A percentile compares a stretch with the other conserved stretches of the same genome.
Evolutionary conservation across 2,888 invertebrate genomes (phyloP).

Genomic region (Mystacides longicornis): DNA sequence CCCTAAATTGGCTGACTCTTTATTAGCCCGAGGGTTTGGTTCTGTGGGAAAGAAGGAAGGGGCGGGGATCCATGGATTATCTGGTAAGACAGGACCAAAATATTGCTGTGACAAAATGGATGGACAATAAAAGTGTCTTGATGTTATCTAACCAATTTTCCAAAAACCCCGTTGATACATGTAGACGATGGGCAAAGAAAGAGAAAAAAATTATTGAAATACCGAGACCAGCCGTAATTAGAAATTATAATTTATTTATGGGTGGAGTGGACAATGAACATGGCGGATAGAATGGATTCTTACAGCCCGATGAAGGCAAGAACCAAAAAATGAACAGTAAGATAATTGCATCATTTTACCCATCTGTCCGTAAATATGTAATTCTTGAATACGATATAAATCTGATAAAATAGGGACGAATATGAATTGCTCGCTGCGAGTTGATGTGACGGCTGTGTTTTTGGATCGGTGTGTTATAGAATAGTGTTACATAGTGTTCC

Average conservation of each 20-base stretch:
- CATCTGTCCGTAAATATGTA: background rate
- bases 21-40: background rate
- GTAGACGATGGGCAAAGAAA: background rate
- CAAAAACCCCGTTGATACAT: background rate
- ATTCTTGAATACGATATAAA: too few species aligned
- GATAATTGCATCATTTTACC: background rate
- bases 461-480: too few species aligned
- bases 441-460: too few species aligned
- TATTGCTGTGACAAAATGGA: background rate
- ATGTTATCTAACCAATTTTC: background rate
- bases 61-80: background rate
- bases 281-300: background rate
- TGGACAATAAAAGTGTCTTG: background rate
- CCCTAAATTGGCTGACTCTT: background rate
- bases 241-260: background rate
- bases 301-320: background rate
- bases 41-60: too few species aligned
- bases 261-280: background rate
- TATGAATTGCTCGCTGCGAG: too few species aligned
- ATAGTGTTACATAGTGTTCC: too few species aligned
- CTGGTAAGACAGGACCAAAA: background rate
- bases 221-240: background rate
- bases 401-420: too few species aligned
- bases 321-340: background rate
- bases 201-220: background rate